Conservation (phyloP, 2,797 vertebrate genomes). For the Helicolenus hilgendorfi region DNA sequence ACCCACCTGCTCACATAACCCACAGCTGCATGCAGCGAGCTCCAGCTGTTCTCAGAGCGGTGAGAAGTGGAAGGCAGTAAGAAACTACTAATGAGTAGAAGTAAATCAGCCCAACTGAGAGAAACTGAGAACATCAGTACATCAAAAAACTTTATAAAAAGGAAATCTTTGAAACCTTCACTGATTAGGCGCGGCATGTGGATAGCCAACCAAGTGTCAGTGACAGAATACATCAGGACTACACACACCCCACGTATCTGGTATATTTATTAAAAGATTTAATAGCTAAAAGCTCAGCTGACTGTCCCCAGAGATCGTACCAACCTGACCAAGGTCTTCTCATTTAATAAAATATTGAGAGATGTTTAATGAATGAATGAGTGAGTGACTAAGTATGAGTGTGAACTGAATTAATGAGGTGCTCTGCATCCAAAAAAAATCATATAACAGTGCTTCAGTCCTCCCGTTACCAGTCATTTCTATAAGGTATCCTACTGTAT, state of each 20-base stretch:
- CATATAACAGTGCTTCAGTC: background rate
- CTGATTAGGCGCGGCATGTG: background rate
- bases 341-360: background rate
- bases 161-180: background rate
- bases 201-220: background rate
- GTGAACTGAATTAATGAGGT: background rate
- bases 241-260: background rate
- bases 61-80: background rate
- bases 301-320: background rate
- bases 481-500: background rate
- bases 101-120: slow-evolving; percentile 1
- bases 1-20: slow-evolving; percentile 13
- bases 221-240: background rate
- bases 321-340: background rate
- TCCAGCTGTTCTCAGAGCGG: slow-evolving; percentile 48
- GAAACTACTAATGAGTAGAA: background rate
- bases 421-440: background rate
- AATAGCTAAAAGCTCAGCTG: background rate
- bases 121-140: background rate
- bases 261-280: too few species aligned
- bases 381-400: background rate
- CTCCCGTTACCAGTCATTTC: background rate
- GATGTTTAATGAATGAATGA: background rate
- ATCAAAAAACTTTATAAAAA: background rate
- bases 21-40: slow-evolving; percentile 22